Percentiles rank a stretch among this genome's conserved stretches.
phyloP scores from a whole-genome alignment of 1,140 invertebrate genomes.

The Branchinecta lynchi region DNA sequence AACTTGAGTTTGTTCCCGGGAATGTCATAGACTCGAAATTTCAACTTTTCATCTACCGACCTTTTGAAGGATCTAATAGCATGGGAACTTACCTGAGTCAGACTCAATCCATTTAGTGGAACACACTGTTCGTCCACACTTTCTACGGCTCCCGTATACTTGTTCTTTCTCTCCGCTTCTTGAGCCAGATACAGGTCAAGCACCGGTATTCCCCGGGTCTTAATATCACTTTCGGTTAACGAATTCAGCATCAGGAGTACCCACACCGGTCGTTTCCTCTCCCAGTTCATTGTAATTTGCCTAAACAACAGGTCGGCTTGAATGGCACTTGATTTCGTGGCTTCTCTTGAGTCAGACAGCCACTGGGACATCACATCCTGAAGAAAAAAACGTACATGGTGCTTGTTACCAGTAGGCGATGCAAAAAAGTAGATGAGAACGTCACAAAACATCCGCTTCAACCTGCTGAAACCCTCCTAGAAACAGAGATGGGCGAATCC shows the following conservation, averaged over 20 bases:
- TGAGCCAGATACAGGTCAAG: constrained; percentile 40
- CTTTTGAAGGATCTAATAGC: neutral
- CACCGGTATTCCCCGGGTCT: constrained; percentile 38
- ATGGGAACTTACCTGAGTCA: constrained; percentile 34
- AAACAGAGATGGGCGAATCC: no score
- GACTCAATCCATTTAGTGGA: constrained; percentile 39
- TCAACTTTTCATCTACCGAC: no score
- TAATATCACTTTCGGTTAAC: constrained; percentile 38
- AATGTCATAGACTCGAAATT: no score
- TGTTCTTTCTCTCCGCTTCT: constrained; percentile 35
- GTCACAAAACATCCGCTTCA: no score
- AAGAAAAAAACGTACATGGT: no score
- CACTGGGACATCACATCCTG: constrained; percentile 34
- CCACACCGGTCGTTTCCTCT: constrained; percentile 40
- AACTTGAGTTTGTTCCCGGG: no score
- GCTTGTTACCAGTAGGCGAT: no score
- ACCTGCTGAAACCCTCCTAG: no score
- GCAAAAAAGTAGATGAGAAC: no score
- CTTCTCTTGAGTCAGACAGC: constrained; percentile 28
- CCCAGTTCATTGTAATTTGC: constrained; percentile 40
- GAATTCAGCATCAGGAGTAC: constrained; percentile 42
- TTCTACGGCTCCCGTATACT: constrained; percentile 39
- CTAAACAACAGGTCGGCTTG: constrained; percentile 39
- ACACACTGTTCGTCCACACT: constrained; percentile 40
- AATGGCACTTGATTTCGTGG: constrained; percentile 30